Evolutionary conservation across 35 echinoderm and acorn worm species (phyloP).

Genomic region (Apostichopus californicus): DNA sequence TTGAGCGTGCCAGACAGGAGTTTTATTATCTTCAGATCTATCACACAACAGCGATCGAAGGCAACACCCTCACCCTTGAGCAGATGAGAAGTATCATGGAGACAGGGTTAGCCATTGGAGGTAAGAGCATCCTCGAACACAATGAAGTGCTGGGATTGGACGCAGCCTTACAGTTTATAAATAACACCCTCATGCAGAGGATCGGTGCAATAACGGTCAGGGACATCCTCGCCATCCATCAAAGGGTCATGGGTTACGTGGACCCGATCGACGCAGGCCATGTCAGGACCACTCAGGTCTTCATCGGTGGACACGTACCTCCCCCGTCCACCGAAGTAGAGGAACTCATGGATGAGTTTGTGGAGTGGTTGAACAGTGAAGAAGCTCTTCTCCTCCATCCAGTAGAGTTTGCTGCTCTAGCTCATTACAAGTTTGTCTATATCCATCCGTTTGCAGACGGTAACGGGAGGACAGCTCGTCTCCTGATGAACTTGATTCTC

Average conservation of each 20-base stretch:
- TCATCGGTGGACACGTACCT: slow-evolving; percentile 86
- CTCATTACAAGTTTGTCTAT: slow-evolving; percentile 91
- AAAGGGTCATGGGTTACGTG: slow-evolving; percentile 79
- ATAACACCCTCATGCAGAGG: slow-evolving; percentile 78
- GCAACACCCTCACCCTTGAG: slow-evolving; percentile 88
- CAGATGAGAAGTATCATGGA: slow-evolving; percentile 91
- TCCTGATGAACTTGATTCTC: slow-evolving; percentile 95
- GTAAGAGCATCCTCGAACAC: slow-evolving; percentile 95
- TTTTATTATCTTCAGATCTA: slow-evolving; percentile 95
- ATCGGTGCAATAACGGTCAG: slow-evolving; percentile 74
- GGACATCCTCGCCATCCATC: slow-evolving; percentile 89
- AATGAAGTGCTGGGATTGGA: slow-evolving; percentile 94
- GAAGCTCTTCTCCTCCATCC: slow-evolving; percentile 76
- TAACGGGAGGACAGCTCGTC: slow-evolving; percentile 88
- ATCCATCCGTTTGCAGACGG: slow-evolving; percentile 96
- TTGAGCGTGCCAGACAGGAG: slow-evolving; percentile 79
- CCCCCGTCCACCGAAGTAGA: slow-evolving; percentile 69
- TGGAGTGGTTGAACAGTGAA: slow-evolving; percentile 88
- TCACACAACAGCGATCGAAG: slow-evolving; percentile 94
- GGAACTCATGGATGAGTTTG: slow-evolving; percentile 80
- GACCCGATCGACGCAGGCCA: slow-evolving; percentile 86
- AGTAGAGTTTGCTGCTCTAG: slow-evolving; percentile 90
- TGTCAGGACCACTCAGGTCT: slow-evolving; percentile 86
- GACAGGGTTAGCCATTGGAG: slow-evolving; percentile 81
- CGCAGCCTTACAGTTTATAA: slow-evolving; percentile 87